These are phyloP conservation scores for Pseudomyrmex dendroicus DNA, from an alignment of 1,140 invertebrate genomes.

Conservation along the genomic window DNA sequence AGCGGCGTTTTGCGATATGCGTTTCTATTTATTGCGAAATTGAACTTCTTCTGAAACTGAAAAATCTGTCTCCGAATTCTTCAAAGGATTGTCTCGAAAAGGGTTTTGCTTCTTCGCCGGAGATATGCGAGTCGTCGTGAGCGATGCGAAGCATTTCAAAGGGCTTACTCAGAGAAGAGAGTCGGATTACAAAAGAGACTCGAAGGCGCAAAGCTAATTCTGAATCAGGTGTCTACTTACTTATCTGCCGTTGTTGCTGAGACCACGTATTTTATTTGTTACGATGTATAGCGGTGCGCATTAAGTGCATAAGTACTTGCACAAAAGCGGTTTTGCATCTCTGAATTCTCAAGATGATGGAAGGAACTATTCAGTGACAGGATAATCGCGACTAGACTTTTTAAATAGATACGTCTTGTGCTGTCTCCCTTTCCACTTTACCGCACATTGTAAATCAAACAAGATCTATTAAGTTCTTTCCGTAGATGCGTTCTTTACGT, in stretches of 20 bases:
- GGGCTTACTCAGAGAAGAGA: slow-evolving; percentile 13
- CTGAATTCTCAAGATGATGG: slow-evolving; percentile 43
- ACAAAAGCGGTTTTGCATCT: slow-evolving; percentile 38
- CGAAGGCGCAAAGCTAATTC: slow-evolving; percentile 47
- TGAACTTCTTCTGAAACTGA: background rate
- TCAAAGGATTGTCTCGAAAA: background rate
- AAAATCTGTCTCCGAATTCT: background rate
- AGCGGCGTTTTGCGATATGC: background rate
- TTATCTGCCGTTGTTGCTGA: slow-evolving; percentile 28
- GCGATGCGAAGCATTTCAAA: slow-evolving; percentile 18
- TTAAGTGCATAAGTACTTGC: slow-evolving; percentile 2
- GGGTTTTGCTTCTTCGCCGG: background rate
- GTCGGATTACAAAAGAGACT: slow-evolving; percentile 56
- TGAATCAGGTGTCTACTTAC: slow-evolving; percentile 40
- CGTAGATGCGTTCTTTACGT: background rate
- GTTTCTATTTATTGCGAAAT: background rate
- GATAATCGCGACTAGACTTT: slow-evolving; percentile 24
- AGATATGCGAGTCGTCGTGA: background rate
- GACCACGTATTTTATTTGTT: slow-evolving; percentile 31
- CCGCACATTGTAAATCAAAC: slow-evolving; percentile 8
- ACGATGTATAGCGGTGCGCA: background rate
- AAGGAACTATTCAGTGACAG: slow-evolving; percentile 6
- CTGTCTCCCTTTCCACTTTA: slow-evolving; percentile 19
- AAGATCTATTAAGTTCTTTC: background rate
- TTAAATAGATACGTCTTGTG: slow-evolving; percentile 2